Evolutionary conservation across 2,888 invertebrate genomes (phyloP).

Genomic region (Epinotia bilunana): DNA sequence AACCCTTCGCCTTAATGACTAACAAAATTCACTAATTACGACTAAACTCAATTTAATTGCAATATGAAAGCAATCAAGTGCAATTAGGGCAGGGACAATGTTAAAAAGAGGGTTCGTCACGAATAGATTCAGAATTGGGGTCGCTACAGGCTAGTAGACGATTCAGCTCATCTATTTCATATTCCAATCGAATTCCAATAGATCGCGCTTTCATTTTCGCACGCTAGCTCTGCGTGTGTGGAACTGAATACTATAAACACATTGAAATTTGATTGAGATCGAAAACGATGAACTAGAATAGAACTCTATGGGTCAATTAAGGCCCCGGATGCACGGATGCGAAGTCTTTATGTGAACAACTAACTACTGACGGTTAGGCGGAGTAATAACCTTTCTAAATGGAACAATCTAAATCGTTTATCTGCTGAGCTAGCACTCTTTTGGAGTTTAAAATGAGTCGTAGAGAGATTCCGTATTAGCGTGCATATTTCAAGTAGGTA

Average conservation of each 20-base stretch:
- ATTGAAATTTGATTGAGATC: background rate
- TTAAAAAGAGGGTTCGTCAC: constrained; percentile 59
- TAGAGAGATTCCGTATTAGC: background rate
- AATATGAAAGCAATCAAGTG: constrained; percentile 42
- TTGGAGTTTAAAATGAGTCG: background rate
- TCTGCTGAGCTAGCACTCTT: background rate
- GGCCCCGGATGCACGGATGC: constrained; percentile 7
- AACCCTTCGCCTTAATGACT: constrained; percentile 13
- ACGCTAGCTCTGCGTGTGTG: background rate
- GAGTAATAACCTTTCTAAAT: background rate
- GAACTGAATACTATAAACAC: background rate
- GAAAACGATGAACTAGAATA: background rate
- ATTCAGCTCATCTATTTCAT: background rate
- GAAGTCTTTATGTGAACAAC: background rate
- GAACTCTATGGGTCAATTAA: background rate
- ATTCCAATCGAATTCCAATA: background rate
- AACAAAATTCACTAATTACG: constrained; percentile 31
- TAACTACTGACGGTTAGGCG: constrained; percentile 2
- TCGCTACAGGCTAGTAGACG: constrained; percentile 64
- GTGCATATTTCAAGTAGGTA: background rate
- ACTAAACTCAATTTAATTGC: constrained; percentile 41
- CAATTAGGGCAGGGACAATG: constrained; percentile 47
- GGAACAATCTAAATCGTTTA: background rate
- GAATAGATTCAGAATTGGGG: constrained; percentile 64
- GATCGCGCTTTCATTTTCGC: background rate